Base-by-base conservation (phyloP, 2,888 invertebrate genomes). In the Cordilura impudica region DNA sequence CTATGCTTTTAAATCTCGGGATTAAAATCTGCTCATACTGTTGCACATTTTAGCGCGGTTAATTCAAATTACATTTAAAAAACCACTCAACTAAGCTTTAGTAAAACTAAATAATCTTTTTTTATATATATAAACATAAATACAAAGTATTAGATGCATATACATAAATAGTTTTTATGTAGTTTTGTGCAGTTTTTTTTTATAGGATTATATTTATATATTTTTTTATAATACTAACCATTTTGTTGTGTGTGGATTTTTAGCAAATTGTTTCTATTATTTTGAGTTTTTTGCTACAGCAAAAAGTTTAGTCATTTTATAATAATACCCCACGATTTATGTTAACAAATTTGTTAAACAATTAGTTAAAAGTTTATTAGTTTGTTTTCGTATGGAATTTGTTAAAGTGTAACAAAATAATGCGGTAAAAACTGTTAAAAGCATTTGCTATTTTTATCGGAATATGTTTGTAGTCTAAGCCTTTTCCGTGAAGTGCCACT, bases 301-400 rank as follows among this genome's bases (percentile, higher is more conserved):
- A n/a, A n/a, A n/a, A n/a, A n/a, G n/a, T n/a, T n/a, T n/a, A n/a
- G 12, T 14, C 26, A 2, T 61, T 43, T 31, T 71, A 19, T 31
- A 51, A 45, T 53, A 23, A 54, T 54, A 61, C 26, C 45, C 56
- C 47, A 6, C 43, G 43, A 39, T 56, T 70, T 65, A 51, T 70
- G 63, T 69, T 63, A 29, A 58, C 63, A 77, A 77, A 67, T 71
- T 77, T 60, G 71, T 72, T 61, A 23, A 72, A 54, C 66, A 77
- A 77, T 54, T 76, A 70, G 70, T 65, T 54, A 63, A 35, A 63
- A 35, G 12, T 51, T 10, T 31, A 31, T n/a, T 1, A 23, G n/a
- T 58, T 47, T 58, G n/a, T 26, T 26, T 4, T 26, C 4, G 31
- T 10, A 3, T 31, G 3, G 31, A 31, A 12, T 10, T 29, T 29